Evolutionary conservation across 1,140 invertebrate genomes (phyloP), one percentile per base, ranked within the genome.

Genomic region (Apis cerana): DNA sequence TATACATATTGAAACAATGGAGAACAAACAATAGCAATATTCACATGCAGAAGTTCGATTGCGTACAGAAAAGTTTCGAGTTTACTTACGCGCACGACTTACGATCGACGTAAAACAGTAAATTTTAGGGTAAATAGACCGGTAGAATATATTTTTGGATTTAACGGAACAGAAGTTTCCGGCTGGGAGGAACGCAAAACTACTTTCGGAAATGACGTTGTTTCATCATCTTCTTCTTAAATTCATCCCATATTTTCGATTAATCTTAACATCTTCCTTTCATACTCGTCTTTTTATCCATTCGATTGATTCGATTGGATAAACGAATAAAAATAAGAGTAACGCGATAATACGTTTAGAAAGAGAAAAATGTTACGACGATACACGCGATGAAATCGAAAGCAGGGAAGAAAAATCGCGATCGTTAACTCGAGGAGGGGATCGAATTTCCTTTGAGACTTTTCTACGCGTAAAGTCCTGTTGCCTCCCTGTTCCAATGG

Each of bases 41-140:
- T 82, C 72, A 27, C 72, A 27, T 58, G 27, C 21, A 48, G 62
- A 43, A 52, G n/a, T 33, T 21, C 23, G 56, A 17, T 75, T 15
- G 17, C 27, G 70, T 9, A 1, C 1, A 5, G 27, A 13, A n/a
- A 33, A 15, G 43, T 27, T 33, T 21, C 43, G 33, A 43, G 71
- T 67, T 67, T 75, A 80, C 71, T 80, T 80, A 23, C 79, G 23
- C 21, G 33, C 52, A 23, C 62, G 33, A 13, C 21, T 21, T 62
- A 71, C 68, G 77, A 80, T 62, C 68, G 23, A 65, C 71, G 61
- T 67, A 33, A 75, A 75, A 67, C 61, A 50, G 69, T 80, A 81
- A 81, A 75, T 81, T 62, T 23, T 9, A 67, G 12, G 79, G 62
- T 67, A 67, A 75, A 81, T 81, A 81, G 79, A 81, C 52, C 21